These are phyloP conservation scores for Drosophila paramelanica DNA, from an alignment of 2,888 invertebrate species.

Conservation along the genomic window DNA sequence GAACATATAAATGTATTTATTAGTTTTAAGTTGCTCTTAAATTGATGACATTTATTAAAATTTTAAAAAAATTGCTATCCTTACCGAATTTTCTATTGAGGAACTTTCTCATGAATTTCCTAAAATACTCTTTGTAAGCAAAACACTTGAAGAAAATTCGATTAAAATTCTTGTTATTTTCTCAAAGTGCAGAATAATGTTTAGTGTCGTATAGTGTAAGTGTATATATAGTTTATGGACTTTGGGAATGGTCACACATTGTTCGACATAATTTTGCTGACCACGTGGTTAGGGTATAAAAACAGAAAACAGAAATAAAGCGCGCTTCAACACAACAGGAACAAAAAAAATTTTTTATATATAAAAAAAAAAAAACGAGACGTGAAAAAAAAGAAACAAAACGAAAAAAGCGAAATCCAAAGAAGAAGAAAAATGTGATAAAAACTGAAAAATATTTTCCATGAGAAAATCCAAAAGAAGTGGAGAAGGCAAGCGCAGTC, in stretches of 20 bases:
- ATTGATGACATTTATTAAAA: too few species aligned
- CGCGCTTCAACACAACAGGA: conserved; percentile 57
- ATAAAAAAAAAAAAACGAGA: conserved; percentile 35
- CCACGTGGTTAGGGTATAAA: conserved; percentile 42
- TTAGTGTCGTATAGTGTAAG: too few species aligned
- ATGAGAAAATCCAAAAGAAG: conserved; percentile 82
- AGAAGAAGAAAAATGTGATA: conserved; percentile 81
- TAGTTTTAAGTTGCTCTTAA: too few species aligned
- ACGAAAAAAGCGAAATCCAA: conserved; percentile 71
- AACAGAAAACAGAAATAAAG: conserved; percentile 60
- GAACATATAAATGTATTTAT: too few species aligned
- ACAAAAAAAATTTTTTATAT: conserved; percentile 36
- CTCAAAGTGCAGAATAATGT: too few species aligned
- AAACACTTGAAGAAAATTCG: too few species aligned
- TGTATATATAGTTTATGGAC: background rate
- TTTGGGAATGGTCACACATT: conserved; percentile 1
- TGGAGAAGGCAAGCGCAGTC: conserved; percentile 42
- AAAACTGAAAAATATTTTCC: conserved; percentile 83
- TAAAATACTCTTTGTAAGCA: too few species aligned
- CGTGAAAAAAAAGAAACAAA: conserved; percentile 43
- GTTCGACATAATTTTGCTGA: conserved; percentile 23
- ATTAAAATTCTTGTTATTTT: too few species aligned
- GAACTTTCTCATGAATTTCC: too few species aligned
- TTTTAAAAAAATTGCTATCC: too few species aligned
- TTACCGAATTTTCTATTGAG: too few species aligned